Percentiles rank a stretch among this genome's conserved stretches.
Conservation (phyloP, 2,888 invertebrate species). For the Agriotes lineatus region DNA sequence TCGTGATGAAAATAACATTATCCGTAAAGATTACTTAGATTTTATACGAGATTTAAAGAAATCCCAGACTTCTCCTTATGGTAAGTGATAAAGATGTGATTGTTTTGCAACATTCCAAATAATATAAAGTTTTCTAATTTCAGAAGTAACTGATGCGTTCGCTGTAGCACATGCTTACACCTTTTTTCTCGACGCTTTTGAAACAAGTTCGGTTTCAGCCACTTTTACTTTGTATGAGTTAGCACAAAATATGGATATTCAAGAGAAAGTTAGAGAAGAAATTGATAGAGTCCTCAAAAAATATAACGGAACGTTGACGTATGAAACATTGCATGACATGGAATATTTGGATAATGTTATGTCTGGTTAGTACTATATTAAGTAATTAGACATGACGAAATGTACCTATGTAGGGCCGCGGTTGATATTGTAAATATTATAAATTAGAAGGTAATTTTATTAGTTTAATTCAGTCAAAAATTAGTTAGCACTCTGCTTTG, state of each 20-base stretch:
- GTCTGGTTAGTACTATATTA: no score
- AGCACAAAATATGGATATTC: constrained; percentile 62
- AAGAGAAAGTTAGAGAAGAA: constrained; percentile 63
- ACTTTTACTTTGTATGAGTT: constrained; percentile 63
- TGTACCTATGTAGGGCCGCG: no score
- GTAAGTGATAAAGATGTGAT: background rate
- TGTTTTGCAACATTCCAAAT: background rate
- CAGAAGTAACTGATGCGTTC: constrained; percentile 48
- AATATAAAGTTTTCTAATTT: background rate
- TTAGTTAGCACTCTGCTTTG: no score
- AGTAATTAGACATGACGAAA: no score
- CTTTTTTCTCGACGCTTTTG: constrained; percentile 67
- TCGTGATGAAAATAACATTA: constrained; percentile 60
- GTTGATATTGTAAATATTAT: no score
- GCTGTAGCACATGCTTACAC: constrained; percentile 62
- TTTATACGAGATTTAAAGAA: constrained; percentile 56
- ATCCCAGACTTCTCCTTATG: constrained; percentile 18
- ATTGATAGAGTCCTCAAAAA: constrained; percentile 56
- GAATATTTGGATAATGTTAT: constrained; percentile 66
- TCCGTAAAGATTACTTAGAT: constrained; percentile 64
- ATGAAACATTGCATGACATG: constrained; percentile 65
- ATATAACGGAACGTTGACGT: constrained; percentile 59
- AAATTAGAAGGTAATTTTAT: no score
- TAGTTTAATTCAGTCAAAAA: no score
- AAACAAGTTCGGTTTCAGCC: constrained; percentile 65